These are phyloP conservation scores for Sander vitreus DNA, from an alignment of 2,113 vertebrate genomes.

Conservation along the genomic window DNA sequence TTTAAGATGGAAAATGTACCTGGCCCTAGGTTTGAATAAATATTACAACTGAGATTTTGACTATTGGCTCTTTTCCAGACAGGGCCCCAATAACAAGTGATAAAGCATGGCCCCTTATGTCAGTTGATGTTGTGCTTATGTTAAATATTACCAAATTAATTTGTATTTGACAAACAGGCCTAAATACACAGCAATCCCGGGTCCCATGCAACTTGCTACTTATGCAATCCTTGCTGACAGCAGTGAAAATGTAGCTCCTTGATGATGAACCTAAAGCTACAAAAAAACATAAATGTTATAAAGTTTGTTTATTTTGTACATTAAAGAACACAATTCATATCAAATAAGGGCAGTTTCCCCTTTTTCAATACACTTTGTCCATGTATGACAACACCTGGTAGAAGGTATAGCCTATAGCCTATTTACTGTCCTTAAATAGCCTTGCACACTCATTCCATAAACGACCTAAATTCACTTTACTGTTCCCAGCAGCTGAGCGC, in stretches of 20 bases:
- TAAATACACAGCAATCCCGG: neutral
- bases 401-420: neutral
- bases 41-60: no score
- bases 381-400: neutral
- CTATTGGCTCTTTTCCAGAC: neutral
- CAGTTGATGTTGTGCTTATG: no score
- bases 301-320: neutral
- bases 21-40: neutral
- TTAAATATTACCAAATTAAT: neutral
- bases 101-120: no score
- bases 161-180: neutral
- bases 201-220: neutral
- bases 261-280: neutral
- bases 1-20: neutral
- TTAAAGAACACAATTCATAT: no score
- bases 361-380: neutral
- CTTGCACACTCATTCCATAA: neutral
- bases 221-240: neutral
- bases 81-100: no score
- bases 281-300: neutral
- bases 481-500: constrained; percentile 4
- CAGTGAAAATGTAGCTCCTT: neutral
- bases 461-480: neutral
- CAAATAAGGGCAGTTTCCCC: neutral
- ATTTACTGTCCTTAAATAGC: constrained; percentile 8